These are phyloP conservation scores for Stegostoma tigrinum DNA, from an alignment of 2,113 vertebrate species.

Conservation along the genomic window DNA sequence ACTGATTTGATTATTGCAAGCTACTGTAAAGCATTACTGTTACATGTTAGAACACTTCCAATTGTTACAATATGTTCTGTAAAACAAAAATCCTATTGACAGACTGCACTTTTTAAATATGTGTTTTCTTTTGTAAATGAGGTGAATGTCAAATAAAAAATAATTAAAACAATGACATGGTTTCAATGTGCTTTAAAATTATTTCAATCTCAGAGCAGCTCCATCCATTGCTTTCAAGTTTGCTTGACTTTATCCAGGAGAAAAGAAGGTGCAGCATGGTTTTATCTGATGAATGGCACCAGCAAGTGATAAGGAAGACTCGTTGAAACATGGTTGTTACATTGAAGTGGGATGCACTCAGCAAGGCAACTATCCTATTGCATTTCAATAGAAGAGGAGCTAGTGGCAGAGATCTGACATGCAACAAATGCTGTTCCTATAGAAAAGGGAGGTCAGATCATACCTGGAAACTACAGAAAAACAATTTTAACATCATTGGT, in stretches of 20 bases:
- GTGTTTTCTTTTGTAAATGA: neutral
- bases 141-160: neutral
- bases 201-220: neutral
- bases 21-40: neutral
- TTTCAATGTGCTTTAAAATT: neutral
- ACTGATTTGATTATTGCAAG: neutral
- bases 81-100: constrained; percentile 7
- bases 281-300: neutral
- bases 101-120: neutral
- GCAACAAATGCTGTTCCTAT: neutral
- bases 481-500: neutral
- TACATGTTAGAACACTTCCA: neutral
- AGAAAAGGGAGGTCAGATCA: neutral
- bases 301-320: neutral
- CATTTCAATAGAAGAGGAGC: neutral
- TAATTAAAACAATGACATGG: neutral
- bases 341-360: neutral
- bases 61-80: neutral
- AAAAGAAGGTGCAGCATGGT: neutral
- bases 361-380: neutral
- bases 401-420: neutral
- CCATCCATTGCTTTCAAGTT: neutral
- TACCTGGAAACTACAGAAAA: neutral
- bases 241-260: neutral
- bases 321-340: neutral